Evolutionary conservation across 2,797 vertebrate genomes (phyloP).

Genomic region (Mionectes olivaceus): DNA sequence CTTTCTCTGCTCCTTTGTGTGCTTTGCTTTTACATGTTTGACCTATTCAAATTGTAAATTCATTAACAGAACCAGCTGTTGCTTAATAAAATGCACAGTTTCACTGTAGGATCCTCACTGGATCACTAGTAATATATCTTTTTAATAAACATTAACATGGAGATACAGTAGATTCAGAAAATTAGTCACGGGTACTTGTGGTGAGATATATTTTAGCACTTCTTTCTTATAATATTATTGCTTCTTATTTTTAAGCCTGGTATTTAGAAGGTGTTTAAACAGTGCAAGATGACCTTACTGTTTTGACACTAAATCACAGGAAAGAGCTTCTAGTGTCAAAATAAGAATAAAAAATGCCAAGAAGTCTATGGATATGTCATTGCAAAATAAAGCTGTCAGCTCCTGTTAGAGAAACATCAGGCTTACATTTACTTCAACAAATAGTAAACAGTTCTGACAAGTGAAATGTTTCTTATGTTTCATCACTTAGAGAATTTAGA

Average conservation of each 20-base stretch:
- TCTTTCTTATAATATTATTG: neutral
- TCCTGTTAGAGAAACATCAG: slow-evolving; percentile 52
- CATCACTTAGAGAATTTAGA: slow-evolving; percentile 36
- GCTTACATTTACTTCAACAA: slow-evolving; percentile 61
- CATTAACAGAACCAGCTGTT: neutral
- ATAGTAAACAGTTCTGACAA: slow-evolving; percentile 69
- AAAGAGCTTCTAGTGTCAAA: slow-evolving; percentile 51
- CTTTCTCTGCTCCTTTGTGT: neutral
- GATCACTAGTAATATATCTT: neutral
- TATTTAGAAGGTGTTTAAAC: slow-evolving; percentile 51
- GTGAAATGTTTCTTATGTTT: slow-evolving; percentile 51
- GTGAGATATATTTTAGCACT: neutral
- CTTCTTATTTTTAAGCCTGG: neutral
- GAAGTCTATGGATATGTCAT: slow-evolving; percentile 1
- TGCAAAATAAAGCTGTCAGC: slow-evolving; percentile 44
- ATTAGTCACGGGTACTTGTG: neutral
- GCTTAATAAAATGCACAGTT: neutral
- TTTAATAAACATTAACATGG: neutral
- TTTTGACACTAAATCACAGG: slow-evolving; percentile 60
- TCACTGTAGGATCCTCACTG: neutral
- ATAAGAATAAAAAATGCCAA: slow-evolving; percentile 67
- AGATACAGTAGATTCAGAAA: neutral
- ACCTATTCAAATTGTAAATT: neutral
- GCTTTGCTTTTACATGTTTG: neutral
- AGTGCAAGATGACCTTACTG: slow-evolving; percentile 52